phyloP scores from a whole-genome alignment of 1,140 invertebrate genomes.

The Globodera rostochiensis region DNA sequence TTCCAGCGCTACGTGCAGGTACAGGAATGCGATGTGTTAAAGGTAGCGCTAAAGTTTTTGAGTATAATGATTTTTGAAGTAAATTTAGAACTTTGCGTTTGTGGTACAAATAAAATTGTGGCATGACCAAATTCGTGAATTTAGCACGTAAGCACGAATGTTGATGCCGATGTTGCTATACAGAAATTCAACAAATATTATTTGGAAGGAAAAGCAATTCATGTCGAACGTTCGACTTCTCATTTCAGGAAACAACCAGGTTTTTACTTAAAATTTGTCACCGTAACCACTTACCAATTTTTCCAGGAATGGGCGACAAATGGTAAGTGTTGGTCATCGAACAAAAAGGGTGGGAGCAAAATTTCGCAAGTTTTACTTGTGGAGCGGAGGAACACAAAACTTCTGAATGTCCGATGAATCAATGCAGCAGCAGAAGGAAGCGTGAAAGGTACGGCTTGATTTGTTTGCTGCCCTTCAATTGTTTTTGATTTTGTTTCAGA shows the following conservation, averaged over 20 bases:
- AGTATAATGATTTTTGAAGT: background rate
- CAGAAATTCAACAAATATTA: conserved; percentile 55
- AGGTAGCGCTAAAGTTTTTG: conserved; percentile 56
- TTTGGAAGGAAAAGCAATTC: conserved; percentile 57
- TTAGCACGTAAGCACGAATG: conserved; percentile 57
- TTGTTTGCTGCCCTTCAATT: background rate
- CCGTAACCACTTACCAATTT: background rate
- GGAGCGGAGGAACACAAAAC: conserved; percentile 63
- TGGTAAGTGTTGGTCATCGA: conserved; percentile 21
- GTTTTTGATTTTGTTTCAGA: background rate
- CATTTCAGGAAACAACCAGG: conserved; percentile 51
- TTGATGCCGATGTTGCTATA: conserved; percentile 56
- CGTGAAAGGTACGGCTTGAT: background rate
- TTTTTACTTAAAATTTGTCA: background rate
- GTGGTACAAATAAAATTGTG: too few relatives aligned
- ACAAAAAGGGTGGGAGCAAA: too few relatives aligned
- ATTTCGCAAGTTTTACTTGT: conserved; percentile 49
- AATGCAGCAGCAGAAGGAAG: background rate
- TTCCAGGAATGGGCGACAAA: conserved; percentile 49
- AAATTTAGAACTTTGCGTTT: background rate
- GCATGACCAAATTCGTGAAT: background rate
- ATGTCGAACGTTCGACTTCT: conserved; percentile 55
- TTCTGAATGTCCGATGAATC: conserved; percentile 50
- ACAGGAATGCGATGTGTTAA: conserved; percentile 63
- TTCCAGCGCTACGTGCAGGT: conserved; percentile 58